Evolutionary conservation across 2,113 vertebrate genomes (phyloP).

Genomic region (Herpailurus yagouaroundi): DNA sequence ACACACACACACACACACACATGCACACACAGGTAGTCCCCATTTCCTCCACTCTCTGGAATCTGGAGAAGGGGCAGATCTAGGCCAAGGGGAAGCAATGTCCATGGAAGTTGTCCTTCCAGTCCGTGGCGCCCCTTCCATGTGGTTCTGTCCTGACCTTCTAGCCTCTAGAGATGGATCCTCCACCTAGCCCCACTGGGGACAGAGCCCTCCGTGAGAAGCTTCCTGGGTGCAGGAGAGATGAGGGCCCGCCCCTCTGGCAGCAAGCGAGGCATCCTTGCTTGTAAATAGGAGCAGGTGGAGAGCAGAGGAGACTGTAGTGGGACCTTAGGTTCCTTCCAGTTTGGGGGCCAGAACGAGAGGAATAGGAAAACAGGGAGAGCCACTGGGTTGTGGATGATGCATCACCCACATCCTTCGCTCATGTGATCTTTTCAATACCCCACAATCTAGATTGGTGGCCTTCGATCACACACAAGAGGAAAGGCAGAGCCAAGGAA

Average conservation of each 20-base stretch:
- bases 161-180: background rate
- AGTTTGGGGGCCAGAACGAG: background rate
- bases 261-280: accelerated
- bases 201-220: background rate
- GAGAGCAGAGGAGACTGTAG: accelerated
- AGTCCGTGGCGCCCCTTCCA: background rate
- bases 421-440: background rate
- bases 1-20: background rate
- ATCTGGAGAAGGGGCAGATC: background rate
- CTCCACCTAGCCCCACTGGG: background rate
- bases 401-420: background rate
- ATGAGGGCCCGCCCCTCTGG: background rate
- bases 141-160: background rate
- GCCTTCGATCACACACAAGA: background rate
- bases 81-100: too few relatives aligned
- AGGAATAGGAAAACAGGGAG: accelerated
- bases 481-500: background rate
- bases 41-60: background rate
- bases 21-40: background rate
- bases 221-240: background rate
- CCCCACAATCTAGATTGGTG: accelerated
- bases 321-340: background rate
- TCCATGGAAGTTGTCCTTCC: background rate
- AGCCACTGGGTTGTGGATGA: background rate
- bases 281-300: background rate